These are phyloP conservation scores for Drosophila orosa DNA, from an alignment of 1,140 invertebrate species.

Conservation along the genomic window DNA sequence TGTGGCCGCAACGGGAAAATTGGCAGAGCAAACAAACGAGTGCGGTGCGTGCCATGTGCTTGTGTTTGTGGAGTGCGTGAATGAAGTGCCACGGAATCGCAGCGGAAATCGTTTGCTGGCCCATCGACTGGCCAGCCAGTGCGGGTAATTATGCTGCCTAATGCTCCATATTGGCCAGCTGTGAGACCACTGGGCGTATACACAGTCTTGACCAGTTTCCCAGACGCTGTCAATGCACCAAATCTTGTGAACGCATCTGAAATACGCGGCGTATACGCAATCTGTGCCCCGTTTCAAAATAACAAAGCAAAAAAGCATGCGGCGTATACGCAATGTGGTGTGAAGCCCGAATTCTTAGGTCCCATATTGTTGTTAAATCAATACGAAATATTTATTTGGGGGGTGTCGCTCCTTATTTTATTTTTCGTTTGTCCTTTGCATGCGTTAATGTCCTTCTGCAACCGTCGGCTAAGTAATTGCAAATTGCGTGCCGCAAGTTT, in stretches of 20 bases:
- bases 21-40: slow-evolving; percentile 48
- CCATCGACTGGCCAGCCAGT: slow-evolving; percentile 50
- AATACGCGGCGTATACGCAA: slow-evolving; percentile 29
- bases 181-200: slow-evolving; percentile 8
- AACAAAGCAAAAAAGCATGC: neutral
- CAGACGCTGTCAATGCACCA: neutral
- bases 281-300: neutral
- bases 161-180: slow-evolving; percentile 25
- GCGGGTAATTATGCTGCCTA: slow-evolving; percentile 50
- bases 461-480: slow-evolving; percentile 71
- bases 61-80: slow-evolving; percentile 54
- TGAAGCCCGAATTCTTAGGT: neutral
- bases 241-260: neutral
- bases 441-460: slow-evolving; percentile 50
- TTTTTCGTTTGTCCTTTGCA: slow-evolving; percentile 24
- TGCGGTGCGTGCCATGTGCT: slow-evolving; percentile 48
- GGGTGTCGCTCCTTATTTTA: slow-evolving; percentile 18
- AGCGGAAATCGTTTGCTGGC: slow-evolving; percentile 51
- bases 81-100: slow-evolving; percentile 49
- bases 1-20: slow-evolving; percentile 44
- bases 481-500: slow-evolving; percentile 73
- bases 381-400: slow-evolving; percentile 30
- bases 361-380: slow-evolving; percentile 52
- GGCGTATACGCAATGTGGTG: slow-evolving; percentile 21
- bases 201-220: slow-evolving; percentile 3